Evolutionary conservation across 2,113 vertebrate genomes (phyloP).

Genomic region (Pseudolaguvia tuberculata): DNA sequence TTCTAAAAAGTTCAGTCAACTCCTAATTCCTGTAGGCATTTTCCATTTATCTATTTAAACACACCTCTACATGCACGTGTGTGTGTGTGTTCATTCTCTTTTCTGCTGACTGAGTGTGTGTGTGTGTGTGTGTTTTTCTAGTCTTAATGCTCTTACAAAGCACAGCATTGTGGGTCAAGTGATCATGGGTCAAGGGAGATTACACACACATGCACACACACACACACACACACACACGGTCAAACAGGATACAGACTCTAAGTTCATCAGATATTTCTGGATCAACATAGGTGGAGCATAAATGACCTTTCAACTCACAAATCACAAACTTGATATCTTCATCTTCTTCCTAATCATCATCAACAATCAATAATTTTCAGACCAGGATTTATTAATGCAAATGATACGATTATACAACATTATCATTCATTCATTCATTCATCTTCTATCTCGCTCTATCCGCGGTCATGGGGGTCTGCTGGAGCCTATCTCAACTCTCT

Average conservation of each 20-base stretch:
- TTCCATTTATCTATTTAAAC: slow-evolving; percentile 5
- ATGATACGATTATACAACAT: neutral
- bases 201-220: slow-evolving; percentile 25
- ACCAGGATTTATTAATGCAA: neutral
- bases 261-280: neutral
- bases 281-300: neutral
- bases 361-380: too few species aligned
- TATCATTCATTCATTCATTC: too few species aligned
- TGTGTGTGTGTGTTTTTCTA: slow-evolving; percentile 26
- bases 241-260: neutral
- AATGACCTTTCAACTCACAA: neutral
- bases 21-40: slow-evolving; percentile 25
- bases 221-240: slow-evolving; percentile 26
- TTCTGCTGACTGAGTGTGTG: slow-evolving; percentile 29
- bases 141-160: slow-evolving; percentile 12
- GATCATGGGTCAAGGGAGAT: slow-evolving; percentile 29
- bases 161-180: slow-evolving; percentile 11
- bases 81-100: neutral
- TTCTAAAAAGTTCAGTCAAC: neutral
- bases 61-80: neutral
- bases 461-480: too few species aligned
- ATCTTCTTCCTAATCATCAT: neutral
- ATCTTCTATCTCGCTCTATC: too few species aligned
- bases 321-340: neutral
- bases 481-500: too few species aligned